Evolutionary conservation across 2,113 vertebrate species (phyloP).

Genomic region (Jaculus jaculus): DNA sequence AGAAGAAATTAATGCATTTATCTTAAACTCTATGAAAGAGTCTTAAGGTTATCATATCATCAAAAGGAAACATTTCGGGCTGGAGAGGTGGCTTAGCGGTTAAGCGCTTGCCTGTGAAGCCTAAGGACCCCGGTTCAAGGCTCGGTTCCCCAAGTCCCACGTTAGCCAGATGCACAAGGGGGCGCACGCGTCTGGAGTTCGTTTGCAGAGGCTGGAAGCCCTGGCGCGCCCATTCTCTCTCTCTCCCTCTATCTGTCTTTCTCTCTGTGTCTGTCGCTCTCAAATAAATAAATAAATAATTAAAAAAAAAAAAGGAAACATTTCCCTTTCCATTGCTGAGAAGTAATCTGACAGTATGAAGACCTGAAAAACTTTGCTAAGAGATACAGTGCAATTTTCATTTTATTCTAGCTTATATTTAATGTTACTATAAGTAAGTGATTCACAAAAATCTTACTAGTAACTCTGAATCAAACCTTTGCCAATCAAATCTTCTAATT

Average conservation of each 20-base stretch:
- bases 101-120: too few relatives aligned
- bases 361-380: background rate
- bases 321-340: background rate
- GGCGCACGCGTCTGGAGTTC: too few relatives aligned
- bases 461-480: conserved; percentile 17
- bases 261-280: too few relatives aligned
- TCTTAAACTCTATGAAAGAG: background rate
- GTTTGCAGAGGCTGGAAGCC: too few relatives aligned
- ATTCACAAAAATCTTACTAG: conserved; percentile 34
- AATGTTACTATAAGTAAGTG: background rate
- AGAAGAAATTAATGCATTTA: conserved; percentile 18
- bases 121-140: too few relatives aligned
- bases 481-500: background rate
- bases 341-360: background rate
- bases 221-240: too few relatives aligned
- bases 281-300: too few relatives aligned
- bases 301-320: background rate
- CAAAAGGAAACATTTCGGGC: background rate
- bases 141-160: too few relatives aligned
- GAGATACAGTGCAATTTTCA: background rate
- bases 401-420: background rate
- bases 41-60: background rate
- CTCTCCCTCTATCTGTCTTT: too few relatives aligned
- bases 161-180: too few relatives aligned
- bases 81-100: too few relatives aligned